These are phyloP conservation scores for Aplocera efformata DNA, from an alignment of 2,888 invertebrate genomes.

Conservation along the genomic window DNA sequence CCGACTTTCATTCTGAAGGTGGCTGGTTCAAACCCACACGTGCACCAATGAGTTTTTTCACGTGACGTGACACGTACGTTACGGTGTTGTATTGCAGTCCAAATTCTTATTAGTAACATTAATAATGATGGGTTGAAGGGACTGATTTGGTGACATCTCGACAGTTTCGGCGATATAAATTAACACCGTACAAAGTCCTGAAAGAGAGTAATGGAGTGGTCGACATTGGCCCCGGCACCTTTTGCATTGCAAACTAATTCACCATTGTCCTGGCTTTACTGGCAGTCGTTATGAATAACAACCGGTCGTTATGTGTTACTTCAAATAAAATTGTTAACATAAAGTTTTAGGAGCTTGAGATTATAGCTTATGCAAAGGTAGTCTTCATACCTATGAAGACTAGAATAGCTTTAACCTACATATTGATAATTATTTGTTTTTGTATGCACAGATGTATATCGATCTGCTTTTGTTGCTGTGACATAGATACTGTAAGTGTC, in stretches of 20 bases:
- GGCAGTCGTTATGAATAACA: constrained; percentile 53
- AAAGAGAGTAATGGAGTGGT: constrained; percentile 17
- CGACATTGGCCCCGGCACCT: constrained; percentile 41
- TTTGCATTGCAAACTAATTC: constrained; percentile 41
- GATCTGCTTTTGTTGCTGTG: constrained; percentile 35
- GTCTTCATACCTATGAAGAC: constrained; percentile 22
- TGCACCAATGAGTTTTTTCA: too few species aligned
- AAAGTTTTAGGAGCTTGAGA: constrained; percentile 35
- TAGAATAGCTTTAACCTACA: constrained; percentile 19
- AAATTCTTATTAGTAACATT: too few species aligned
- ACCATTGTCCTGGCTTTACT: constrained; percentile 51
- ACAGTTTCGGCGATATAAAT: constrained; percentile 10
- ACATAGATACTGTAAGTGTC: constrained; percentile 42
- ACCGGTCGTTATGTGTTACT: constrained; percentile 46
- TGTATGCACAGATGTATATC: constrained; percentile 43
- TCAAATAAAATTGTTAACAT: constrained; percentile 38
- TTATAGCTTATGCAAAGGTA: constrained; percentile 20
- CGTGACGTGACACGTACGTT: too few species aligned
- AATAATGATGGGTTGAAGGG: too few species aligned
- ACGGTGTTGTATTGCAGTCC: too few species aligned
- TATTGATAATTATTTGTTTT: constrained; percentile 22
- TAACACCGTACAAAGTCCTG: constrained; percentile 6
- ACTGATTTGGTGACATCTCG: too few species aligned
- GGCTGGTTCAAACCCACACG: too few species aligned
- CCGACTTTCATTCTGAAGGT: too few species aligned